Evolutionary conservation across 2,888 invertebrate species (phyloP), one percentile per base, ranked within the genome.

Genomic region (Punctoribates punctum): DNA sequence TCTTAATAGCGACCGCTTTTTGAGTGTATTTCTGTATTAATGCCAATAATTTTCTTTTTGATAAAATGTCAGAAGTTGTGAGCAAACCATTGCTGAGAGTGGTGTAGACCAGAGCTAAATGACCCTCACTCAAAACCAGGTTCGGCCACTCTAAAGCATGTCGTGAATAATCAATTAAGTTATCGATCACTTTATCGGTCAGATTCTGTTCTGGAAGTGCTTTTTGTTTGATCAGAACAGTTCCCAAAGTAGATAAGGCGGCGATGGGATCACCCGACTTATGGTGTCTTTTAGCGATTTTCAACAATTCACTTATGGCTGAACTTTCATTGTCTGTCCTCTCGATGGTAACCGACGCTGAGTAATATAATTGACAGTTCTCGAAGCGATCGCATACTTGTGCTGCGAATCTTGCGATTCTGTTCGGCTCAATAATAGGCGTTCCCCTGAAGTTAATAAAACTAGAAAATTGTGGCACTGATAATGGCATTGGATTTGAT

Each of bases 371-470:
- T 8, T 77, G 46, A 74, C 78, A 78, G 15, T 74, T 77, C 4
- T 72, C 62, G 27, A 77, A 78, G 23, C 54, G 23, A 72, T 78
- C 78, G 34, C 78, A 78, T 23, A 79, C 78, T 73, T 78, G 76
- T 23, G 78, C 77, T 46, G 78, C 77, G 60, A 80, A 77, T 51
- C 77, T 75, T 17, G 78, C 76, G 13, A 77, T 77, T 73, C 77
- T 62, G 27, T 20, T 62, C 8, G 48, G 38, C 29, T 34, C 34
- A 23, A n/a, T 29, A 62, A 62, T 42, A 27, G 77, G 77, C 15
- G 78, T 78, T 25, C 80, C 80, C 27, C 75, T 38, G 20, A 80
- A 76, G 3, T 70, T 76, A 23, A 80, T 79, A 11, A 79, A 77
- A 20, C 76, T 77, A 6, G 80, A 78, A 38, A 77, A 77, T 65